Evolutionary conservation across 2,888 invertebrate species (phyloP).

Genomic region (Metopia argyrocephala): DNA sequence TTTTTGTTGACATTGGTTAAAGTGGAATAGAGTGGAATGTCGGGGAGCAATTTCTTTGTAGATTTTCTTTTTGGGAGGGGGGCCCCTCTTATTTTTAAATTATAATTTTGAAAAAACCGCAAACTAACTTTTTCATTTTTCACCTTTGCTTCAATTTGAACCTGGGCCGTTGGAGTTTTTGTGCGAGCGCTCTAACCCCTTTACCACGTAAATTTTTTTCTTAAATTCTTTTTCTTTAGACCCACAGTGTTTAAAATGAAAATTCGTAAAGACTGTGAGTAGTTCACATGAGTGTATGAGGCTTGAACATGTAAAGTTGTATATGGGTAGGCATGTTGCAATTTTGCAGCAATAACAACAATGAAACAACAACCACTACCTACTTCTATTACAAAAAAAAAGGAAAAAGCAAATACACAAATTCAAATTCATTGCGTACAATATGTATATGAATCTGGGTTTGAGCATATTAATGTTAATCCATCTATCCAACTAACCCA

Average conservation of each 20-base stretch:
- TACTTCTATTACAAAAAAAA: constrained; percentile 18
- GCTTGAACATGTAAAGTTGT: neutral
- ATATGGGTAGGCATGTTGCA: constrained; percentile 28
- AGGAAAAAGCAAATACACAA: constrained; percentile 49
- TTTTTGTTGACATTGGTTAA: no score
- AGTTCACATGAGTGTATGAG: neutral
- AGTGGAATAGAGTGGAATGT: no score
- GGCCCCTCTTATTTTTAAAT: no score
- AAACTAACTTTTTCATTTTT: no score
- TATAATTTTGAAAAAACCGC: no score
- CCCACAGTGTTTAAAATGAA: constrained; percentile 35
- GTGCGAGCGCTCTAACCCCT: no score
- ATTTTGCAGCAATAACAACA: constrained; percentile 23
- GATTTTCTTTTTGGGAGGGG: no score
- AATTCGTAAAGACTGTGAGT: constrained; percentile 10
- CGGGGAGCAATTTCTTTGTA: no score
- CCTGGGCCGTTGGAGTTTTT: no score
- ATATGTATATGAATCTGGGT: constrained; percentile 40
- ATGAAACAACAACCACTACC: constrained; percentile 1
- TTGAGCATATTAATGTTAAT: constrained; percentile 57
- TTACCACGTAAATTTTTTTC: no score
- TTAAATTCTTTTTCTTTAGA: no score
- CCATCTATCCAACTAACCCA: constrained; percentile 21
- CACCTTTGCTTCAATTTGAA: no score
- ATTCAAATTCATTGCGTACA: constrained; percentile 66